Evolutionary conservation across 2,113 vertebrate genomes (phyloP).

Genomic region (Rhodinocichla rosea): DNA sequence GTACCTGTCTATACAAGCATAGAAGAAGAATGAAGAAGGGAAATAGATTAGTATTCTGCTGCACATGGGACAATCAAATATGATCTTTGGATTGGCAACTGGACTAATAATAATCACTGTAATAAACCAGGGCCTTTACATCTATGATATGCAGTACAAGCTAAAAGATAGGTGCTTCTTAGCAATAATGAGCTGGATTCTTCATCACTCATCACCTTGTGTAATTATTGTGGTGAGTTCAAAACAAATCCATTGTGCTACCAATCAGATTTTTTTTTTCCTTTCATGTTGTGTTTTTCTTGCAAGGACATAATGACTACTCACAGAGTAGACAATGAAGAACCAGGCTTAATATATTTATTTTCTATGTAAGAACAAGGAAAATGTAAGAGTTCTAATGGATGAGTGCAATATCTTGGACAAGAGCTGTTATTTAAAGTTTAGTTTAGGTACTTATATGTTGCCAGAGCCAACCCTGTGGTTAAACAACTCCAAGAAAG

Average conservation of each 20-base stretch:
- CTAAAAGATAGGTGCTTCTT: conserved; percentile 19
- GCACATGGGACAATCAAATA: not conserved
- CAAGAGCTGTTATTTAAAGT: not conserved
- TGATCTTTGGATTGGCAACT: conserved; percentile 8
- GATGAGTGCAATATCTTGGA: not conserved
- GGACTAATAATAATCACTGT: conserved; percentile 18
- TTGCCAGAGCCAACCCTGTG: not conserved
- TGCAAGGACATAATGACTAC: not conserved
- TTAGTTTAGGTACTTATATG: not conserved
- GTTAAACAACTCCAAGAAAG: not conserved
- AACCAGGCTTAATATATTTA: not conserved
- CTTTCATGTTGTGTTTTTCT: not conserved
- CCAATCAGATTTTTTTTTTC: not conserved
- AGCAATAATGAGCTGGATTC: conserved; percentile 10
- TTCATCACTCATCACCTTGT: not conserved
- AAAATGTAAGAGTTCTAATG: not conserved
- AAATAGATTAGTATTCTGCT: conserved; percentile 28
- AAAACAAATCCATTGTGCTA: conserved; percentile 11
- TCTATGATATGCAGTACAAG: not conserved
- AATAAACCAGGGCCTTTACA: conserved; percentile 2
- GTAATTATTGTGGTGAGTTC: conserved; percentile 19
- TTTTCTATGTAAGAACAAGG: not conserved
- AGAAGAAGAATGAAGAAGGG: conserved; percentile 29
- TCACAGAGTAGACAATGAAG: not conserved
- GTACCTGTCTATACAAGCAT: conserved; percentile 15